phyloP scores from a whole-genome alignment of 2,888 invertebrate genomes.

The Oxyteleia sp. region DNA sequence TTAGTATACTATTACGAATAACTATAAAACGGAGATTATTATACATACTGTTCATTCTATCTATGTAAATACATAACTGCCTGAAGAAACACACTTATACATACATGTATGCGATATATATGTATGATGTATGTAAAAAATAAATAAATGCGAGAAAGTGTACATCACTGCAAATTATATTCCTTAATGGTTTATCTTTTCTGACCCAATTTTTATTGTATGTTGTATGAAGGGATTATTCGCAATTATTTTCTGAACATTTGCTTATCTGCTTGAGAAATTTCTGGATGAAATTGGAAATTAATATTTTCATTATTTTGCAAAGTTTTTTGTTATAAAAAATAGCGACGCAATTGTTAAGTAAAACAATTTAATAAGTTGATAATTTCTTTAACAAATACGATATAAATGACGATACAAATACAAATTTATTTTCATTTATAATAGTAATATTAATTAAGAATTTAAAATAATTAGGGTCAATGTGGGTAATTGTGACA shows the following conservation, averaged over 20 bases:
- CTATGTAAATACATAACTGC: conserved; percentile 87
- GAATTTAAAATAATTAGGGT: too few species aligned
- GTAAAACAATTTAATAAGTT: too few species aligned
- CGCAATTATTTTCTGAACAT: conserved; percentile 4
- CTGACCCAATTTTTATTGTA: neutral
- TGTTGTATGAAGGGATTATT: neutral
- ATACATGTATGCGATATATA: conserved; percentile 70
- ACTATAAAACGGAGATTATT: conserved; percentile 74
- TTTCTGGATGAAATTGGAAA: too few species aligned
- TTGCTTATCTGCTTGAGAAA: too few species aligned
- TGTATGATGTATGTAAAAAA: conserved; percentile 74
- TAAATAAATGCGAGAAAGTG: conserved; percentile 71
- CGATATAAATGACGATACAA: too few species aligned
- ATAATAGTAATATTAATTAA: too few species aligned
- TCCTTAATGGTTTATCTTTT: conserved; percentile 6
- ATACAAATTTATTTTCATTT: too few species aligned
- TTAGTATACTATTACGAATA: conserved; percentile 71
- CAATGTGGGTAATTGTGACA: too few species aligned
- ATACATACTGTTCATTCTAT: conserved; percentile 83
- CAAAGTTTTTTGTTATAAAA: too few species aligned
- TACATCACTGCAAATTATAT: conserved; percentile 57
- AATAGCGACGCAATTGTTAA: too few species aligned
- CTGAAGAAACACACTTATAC: conserved; percentile 79
- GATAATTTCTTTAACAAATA: too few species aligned
- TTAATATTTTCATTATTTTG: too few species aligned